Evolutionary conservation across 2,797 vertebrate genomes (phyloP), one percentile per base, ranked within the genome.

Genomic region (Sardinella longiceps): DNA sequence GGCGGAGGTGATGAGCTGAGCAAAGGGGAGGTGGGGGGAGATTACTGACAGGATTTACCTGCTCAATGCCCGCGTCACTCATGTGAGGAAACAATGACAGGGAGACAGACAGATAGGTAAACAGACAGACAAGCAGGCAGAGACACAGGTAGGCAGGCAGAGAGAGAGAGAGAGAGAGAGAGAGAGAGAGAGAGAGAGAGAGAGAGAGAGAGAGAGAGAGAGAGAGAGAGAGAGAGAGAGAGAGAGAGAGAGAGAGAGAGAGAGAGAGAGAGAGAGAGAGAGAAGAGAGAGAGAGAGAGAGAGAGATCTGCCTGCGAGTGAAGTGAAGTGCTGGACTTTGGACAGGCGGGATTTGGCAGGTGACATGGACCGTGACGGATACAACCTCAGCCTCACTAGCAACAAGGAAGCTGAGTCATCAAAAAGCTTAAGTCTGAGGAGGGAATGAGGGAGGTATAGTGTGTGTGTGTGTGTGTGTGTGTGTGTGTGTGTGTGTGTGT

Each of bases 401-500:
- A 90, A 84, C 85, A 84, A 88, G 86, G 83, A 93, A 90, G 87
- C 91, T 92, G 91, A 95, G 89, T 94, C 93, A 91, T 91, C 90
- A 91, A 90, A 92, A 53, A 85, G 63, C 25, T 18, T 18, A 77
- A 43, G 43, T 77, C 70, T 9, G 70, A 7, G 37, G 20, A 15
- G 70, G 18, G 33, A 30, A 89, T 83, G 77, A 86, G 91, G 89
- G 83, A 87, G 86, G 4, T 28, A 63, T n/a, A 28, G 56, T 4
- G 56, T 20, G 56, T 4, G 23, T 20, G 56, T 43, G 85, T 74
- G 84, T 2, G 20, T 53, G 5, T 5, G n/a, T 25, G 82, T 4
- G 39, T 50, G 82, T 37, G 58, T 14, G 82, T 10, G 48, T 28
- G 60, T 11, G 60, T 28, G 28, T 30, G 63, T 14, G 63, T 30